phyloP scores from a whole-genome alignment of 2,113 vertebrate genomes.

The Hippocampus comes region DNA sequence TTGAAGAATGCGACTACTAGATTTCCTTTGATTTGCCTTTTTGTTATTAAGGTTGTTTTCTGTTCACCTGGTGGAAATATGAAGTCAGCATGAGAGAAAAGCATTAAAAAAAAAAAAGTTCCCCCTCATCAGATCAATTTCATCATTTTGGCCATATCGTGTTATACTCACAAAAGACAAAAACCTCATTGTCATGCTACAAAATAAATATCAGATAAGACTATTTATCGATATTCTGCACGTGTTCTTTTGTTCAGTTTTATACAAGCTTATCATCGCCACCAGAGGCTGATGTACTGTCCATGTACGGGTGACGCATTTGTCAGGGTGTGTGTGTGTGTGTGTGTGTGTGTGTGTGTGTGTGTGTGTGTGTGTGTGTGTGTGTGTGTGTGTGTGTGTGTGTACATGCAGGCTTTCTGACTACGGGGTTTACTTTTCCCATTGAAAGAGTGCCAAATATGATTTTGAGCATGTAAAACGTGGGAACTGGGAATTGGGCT shows the following conservation, averaged over 20 bases:
- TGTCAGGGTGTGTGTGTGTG: conserved; percentile 30
- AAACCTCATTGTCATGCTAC: conserved; percentile 38
- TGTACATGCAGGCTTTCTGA: conserved; percentile 45
- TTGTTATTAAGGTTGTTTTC: background rate
- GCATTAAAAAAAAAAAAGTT: conserved; percentile 14
- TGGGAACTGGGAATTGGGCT: conserved; percentile 22
- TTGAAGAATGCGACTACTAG: conserved; percentile 36
- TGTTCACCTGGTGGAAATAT: background rate
- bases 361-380: background rate
- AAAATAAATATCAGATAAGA: conserved; percentile 43
- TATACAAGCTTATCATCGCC: conserved; percentile 7
- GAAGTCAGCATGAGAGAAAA: conserved; percentile 6
- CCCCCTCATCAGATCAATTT: conserved; percentile 26
- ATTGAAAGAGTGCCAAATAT: conserved; percentile 71
- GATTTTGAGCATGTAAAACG: conserved; percentile 47
- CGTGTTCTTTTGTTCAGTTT: background rate
- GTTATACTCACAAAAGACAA: conserved; percentile 1
- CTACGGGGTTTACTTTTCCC: conserved; percentile 53
- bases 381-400: conserved; percentile 20
- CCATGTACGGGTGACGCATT: conserved; percentile 43
- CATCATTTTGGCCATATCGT: conserved; percentile 14
- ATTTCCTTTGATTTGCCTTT: conserved; percentile 12
- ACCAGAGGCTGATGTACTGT: conserved; percentile 35
- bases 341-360: no score
- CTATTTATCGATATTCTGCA: conserved; percentile 6